phyloP scores from a whole-genome alignment of 2,888 invertebrate genomes.

The Dichetophora obliterata region DNA sequence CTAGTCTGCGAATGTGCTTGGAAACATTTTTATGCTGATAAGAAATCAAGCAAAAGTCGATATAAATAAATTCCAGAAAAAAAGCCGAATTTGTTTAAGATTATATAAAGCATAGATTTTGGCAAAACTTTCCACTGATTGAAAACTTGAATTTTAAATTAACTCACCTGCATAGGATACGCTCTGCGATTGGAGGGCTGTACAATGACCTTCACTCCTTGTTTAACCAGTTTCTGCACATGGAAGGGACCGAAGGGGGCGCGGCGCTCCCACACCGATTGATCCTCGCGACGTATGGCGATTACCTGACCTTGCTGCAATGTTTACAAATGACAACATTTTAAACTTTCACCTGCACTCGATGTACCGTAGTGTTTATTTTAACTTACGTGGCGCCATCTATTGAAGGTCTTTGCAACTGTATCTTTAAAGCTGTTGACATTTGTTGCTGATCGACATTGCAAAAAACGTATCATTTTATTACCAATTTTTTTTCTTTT shows the following conservation, averaged over 20 bases:
- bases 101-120: not conserved
- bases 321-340: not conserved
- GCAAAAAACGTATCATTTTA: slow-evolving; percentile 62
- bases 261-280: slow-evolving; percentile 95
- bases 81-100: too few species aligned
- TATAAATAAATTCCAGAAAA: not conserved
- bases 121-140: too few species aligned
- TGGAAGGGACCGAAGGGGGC: slow-evolving; percentile 95
- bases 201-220: slow-evolving; percentile 94
- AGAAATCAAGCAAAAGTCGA: not conserved
- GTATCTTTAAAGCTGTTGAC: slow-evolving; percentile 46
- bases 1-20: too few species aligned
- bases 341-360: slow-evolving; percentile 6
- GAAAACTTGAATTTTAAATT: too few species aligned
- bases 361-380: not conserved
- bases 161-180: slow-evolving; percentile 91
- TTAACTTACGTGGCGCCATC: slow-evolving; percentile 65
- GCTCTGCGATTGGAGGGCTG: slow-evolving; percentile 98
- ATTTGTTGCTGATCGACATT: slow-evolving; percentile 56
- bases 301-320: slow-evolving; percentile 78
- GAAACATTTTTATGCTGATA: not conserved
- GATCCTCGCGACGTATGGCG: slow-evolving; percentile 91
- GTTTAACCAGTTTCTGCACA: slow-evolving; percentile 87
- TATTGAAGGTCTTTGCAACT: slow-evolving; percentile 50
- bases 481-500: not conserved